phyloP scores from a whole-genome alignment of 2,797 vertebrate genomes.

The Sebastes baramenuke region DNA sequence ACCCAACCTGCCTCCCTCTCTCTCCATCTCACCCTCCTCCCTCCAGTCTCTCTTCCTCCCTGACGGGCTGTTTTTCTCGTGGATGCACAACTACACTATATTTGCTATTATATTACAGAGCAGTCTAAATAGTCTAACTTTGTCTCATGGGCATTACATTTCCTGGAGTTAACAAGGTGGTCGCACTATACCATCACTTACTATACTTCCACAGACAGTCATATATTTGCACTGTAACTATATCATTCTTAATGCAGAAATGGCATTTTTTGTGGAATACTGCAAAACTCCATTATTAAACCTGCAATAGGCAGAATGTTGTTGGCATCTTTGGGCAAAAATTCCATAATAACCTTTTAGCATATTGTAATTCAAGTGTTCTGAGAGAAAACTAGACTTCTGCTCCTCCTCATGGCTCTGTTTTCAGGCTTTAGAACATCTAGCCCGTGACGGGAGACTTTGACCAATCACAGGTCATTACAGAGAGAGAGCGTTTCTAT shows the following conservation, averaged over 20 bases:
- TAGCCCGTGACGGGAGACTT: too few relatives aligned
- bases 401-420: too few relatives aligned
- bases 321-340: too few relatives aligned
- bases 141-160: conserved; percentile 33
- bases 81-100: conserved; percentile 28
- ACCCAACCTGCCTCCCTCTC: conserved; percentile 54
- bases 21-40: conserved; percentile 26
- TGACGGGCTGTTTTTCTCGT: conserved; percentile 40
- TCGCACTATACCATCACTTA: neutral
- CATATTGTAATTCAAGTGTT: too few relatives aligned
- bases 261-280: neutral
- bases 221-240: neutral
- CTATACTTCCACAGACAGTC: neutral
- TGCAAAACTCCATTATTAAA: too few relatives aligned
- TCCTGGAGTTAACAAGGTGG: conserved; percentile 33
- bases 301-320: too few relatives aligned
- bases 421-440: too few relatives aligned
- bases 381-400: too few relatives aligned
- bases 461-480: too few relatives aligned
- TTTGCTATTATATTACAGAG: conserved; percentile 39
- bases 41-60: conserved; percentile 2
- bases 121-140: conserved; percentile 49
- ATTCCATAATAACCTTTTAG: too few relatives aligned
- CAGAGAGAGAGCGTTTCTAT: too few relatives aligned
- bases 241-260: neutral